Evolutionary conservation across 2,113 vertebrate genomes (phyloP).

Genomic region (Leucopsar rothschildi): DNA sequence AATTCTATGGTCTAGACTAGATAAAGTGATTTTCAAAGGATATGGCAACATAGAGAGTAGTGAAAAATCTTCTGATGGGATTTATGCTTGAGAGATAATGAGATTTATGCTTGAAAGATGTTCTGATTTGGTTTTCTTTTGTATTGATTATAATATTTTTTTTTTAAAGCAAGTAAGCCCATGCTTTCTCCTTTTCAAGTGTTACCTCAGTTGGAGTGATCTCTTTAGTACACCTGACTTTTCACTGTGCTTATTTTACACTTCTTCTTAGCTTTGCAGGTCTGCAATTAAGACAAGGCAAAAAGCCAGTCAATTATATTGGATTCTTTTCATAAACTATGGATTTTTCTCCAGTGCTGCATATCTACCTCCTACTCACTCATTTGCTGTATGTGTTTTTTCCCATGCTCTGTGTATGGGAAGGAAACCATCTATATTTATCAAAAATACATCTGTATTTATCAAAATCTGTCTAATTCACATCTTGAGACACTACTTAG

Average conservation of each 20-base stretch:
- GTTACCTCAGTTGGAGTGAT: background rate
- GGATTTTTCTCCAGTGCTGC: background rate
- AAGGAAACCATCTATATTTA: background rate
- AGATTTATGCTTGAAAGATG: background rate
- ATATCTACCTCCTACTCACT: background rate
- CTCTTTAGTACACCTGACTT: background rate
- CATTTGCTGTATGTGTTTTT: background rate
- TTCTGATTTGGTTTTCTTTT: background rate
- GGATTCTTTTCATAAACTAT: background rate
- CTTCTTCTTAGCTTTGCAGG: background rate
- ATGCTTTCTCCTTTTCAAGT: background rate
- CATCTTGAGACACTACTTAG: background rate
- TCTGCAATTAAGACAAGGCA: background rate
- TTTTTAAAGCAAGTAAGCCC: background rate
- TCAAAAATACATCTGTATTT: background rate
- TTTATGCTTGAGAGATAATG: background rate
- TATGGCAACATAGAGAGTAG: background rate
- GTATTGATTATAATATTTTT: background rate
- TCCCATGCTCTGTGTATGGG: background rate
- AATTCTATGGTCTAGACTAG: background rate
- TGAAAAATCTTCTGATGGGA: background rate
- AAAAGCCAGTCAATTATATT: background rate
- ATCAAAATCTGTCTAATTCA: background rate
- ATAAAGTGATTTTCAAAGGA: background rate
- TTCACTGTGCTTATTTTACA: background rate